phyloP scores from a whole-genome alignment of 2,888 invertebrate species.

The Apamea anceps region DNA sequence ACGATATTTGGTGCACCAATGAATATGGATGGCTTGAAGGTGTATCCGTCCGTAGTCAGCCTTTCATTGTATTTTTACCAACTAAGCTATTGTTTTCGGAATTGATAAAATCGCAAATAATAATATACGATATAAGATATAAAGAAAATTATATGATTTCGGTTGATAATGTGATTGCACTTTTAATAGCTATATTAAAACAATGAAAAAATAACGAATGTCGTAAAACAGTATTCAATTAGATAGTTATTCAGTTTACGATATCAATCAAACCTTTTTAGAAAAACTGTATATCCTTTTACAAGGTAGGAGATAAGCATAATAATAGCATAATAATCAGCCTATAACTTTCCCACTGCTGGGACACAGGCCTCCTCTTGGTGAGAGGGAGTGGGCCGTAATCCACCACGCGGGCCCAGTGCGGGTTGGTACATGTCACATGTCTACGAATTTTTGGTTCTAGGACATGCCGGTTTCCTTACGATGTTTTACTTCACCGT shows the following conservation, averaged over 20 bases:
- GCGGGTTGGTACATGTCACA: not conserved
- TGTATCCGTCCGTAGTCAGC: no score
- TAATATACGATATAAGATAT: not conserved
- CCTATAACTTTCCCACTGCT: not conserved
- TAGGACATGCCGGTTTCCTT: not conserved
- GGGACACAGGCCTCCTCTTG: not conserved
- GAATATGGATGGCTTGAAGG: not conserved
- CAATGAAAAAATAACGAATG: not conserved
- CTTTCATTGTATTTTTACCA: not conserved
- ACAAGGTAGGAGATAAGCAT: not conserved
- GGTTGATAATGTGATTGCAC: slow-evolving; percentile 7
- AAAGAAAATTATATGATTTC: not conserved
- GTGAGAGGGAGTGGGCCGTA: not conserved
- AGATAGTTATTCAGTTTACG: not conserved
- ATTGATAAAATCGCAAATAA: not conserved
- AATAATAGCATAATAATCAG: no score
- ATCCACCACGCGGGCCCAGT: not conserved
- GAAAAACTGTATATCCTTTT: not conserved
- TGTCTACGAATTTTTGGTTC: not conserved
- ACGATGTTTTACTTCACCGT: not conserved
- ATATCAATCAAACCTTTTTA: not conserved
- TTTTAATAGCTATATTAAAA: slow-evolving; percentile 5
- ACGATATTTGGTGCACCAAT: not conserved
- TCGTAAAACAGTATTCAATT: not conserved
- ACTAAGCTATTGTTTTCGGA: not conserved